Percentiles rank a stretch among this genome's conserved stretches.
Evolutionary conservation across 2,888 invertebrate species (phyloP).

Genomic region (Ophion obscuratus): DNA sequence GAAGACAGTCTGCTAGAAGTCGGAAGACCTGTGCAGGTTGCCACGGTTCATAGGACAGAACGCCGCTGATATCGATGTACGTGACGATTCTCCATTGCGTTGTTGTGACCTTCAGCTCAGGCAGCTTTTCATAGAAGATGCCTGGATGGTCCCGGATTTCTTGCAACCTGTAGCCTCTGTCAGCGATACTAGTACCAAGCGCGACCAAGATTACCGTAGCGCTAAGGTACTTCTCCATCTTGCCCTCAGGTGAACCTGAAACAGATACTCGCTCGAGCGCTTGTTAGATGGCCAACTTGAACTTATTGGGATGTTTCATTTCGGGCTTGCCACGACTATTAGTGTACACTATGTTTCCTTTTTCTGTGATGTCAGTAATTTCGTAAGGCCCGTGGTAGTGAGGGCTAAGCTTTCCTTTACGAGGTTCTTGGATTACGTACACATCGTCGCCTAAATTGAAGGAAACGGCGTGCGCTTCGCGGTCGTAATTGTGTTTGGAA

Average conservation of each 20-base stretch:
- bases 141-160: conserved; percentile 8
- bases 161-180: background rate
- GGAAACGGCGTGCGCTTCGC: background rate
- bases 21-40: background rate
- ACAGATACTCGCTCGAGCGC: background rate
- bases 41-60: conserved; percentile 5
- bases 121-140: background rate
- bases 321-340: background rate
- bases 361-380: conserved; percentile 6
- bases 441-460: conserved; percentile 9
- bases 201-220: background rate
- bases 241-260: background rate
- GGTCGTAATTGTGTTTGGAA: conserved; percentile 3
- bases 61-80: background rate
- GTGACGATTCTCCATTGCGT: background rate
- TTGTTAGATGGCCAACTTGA: background rate
- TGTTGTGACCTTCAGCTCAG: background rate
- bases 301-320: conserved; percentile 14
- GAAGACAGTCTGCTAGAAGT: background rate
- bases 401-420: background rate
- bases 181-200: background rate
- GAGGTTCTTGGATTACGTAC: conserved; percentile 2
- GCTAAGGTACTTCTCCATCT: background rate
- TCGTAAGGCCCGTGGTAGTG: conserved; percentile 14
- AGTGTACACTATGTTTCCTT: background rate